Evolutionary conservation across 2,888 invertebrate species (phyloP).

Genomic region (Eupithecia centaureata): DNA sequence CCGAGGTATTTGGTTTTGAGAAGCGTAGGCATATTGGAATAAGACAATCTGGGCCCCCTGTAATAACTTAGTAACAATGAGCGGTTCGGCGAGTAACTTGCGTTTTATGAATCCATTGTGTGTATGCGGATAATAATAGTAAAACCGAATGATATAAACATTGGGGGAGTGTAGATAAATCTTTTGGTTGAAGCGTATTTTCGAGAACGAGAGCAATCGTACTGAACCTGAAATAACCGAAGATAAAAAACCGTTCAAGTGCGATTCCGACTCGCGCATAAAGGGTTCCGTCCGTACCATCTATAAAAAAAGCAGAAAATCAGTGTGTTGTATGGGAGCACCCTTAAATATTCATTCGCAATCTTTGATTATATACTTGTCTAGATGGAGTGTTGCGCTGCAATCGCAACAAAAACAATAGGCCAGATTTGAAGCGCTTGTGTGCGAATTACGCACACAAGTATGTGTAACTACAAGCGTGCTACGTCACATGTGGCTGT

Average conservation of each 20-base stretch:
- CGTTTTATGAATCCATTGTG: slow-evolving; percentile 46
- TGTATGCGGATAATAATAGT: slow-evolving; percentile 39
- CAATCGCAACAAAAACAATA: no score
- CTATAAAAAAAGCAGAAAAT: no score
- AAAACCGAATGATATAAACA: slow-evolving; percentile 34
- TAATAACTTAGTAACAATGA: slow-evolving; percentile 59
- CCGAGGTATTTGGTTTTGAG: slow-evolving; percentile 75
- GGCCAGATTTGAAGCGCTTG: no score
- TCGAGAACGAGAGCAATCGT: neutral
- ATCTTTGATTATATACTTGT: no score
- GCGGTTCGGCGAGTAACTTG: slow-evolving; percentile 40
- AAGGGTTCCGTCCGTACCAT: no score
- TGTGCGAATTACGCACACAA: no score
- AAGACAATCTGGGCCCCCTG: slow-evolving; percentile 72
- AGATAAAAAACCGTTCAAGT: neutral
- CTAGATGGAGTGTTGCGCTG: no score
- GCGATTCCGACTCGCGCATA: no score
- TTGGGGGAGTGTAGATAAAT: slow-evolving; percentile 29
- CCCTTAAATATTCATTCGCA: no score
- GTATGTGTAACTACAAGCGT: no score
- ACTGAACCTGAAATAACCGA: neutral
- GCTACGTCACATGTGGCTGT: no score
- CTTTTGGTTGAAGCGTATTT: neutral
- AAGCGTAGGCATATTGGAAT: slow-evolving; percentile 69
- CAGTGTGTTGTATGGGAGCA: no score